Evolutionary conservation across 23 tunicate species (phyloP), one percentile per base, ranked within the genome.

Genomic region (Ciona savignyi): DNA sequence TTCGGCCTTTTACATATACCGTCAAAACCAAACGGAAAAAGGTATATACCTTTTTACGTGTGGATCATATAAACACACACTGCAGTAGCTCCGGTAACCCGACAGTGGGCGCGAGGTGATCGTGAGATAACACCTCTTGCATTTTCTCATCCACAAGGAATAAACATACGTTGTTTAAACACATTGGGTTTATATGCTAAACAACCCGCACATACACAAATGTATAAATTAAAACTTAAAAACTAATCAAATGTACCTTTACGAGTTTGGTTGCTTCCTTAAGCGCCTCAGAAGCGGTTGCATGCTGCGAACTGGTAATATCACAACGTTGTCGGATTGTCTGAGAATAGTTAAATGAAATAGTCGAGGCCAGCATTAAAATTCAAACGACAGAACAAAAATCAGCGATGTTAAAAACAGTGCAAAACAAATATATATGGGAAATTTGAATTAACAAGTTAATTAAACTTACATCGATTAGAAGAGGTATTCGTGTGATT

Each of bases 301-400:
- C 60, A 70, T 86, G 79, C 26, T 86, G 77, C n/a, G 76, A 77
- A 76, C 68, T 74, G 72, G 84, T 56, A 77, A 78, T 68, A 66
- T 86, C 93, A 74, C 93, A 86, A 19, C 81, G 76, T 51, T 86
- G 93, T 28, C 83, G 51, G 15, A 86, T 86, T 1, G 83, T 79
- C 93, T 86, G 77, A n/a, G 73, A 49, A 49, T 49, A 49, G 20
- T 15, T 11, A 20, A 20, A 20, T 20, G 20, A 49, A 49, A 49
- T 49, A 11, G n/a, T 49, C 61, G 15, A 20, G 15, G 15, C 20
- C 61, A 49, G 20, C 15, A 49, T 20, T 49, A 15, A 11, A 11
- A 49, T n/a, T 11, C 15, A 49, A 15, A 49, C 15, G 61, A 20
- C 20, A 49, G 20, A 11, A 20, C 61, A 49, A 49, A 49, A 49